Conservation (phyloP, 2,113 vertebrate genomes). For the Sigmodon hispidus region DNA sequence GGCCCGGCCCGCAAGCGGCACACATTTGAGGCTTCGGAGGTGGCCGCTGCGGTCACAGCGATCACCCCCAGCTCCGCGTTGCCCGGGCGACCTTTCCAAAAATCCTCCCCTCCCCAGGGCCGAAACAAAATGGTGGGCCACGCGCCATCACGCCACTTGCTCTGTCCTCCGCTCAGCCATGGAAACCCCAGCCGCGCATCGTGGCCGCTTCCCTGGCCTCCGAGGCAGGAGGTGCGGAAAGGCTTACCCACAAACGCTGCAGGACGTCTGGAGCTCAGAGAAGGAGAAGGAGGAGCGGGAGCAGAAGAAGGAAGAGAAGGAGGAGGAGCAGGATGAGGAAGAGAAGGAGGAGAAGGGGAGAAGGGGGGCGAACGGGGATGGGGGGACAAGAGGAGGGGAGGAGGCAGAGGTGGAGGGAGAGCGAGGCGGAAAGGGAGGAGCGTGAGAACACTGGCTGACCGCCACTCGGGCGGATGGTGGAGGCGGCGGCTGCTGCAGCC, state of each 20-base stretch:
- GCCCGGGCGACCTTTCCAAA: not conserved
- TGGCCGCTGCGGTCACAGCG: accelerated
- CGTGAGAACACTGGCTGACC: not conserved
- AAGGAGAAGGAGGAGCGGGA: conserved; percentile 5
- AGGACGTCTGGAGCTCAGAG: not conserved
- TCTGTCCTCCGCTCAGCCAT: conserved; percentile 32
- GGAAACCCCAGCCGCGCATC: accelerated
- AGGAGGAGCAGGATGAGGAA: conserved; percentile 16
- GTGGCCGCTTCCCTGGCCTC: not conserved
- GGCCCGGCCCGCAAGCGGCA: no score
- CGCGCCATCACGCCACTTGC: conserved; percentile 4
- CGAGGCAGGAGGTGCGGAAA: not conserved
- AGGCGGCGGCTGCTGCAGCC: accelerated
- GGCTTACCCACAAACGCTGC: conserved; percentile 45
- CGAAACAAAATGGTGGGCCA: conserved; percentile 75
- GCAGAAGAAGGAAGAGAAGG: not conserved
- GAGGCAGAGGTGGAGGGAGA: not conserved
- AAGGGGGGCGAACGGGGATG: not conserved
- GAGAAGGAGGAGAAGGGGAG: not conserved
- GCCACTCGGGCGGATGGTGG: no score
- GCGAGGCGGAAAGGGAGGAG: conserved; percentile 4
- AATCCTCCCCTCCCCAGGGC: not conserved
- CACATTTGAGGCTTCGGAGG: not conserved
- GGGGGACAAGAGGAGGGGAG: not conserved
- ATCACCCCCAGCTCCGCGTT: not conserved